Base-by-base conservation (phyloP, 2,888 invertebrate species). In the Eupeodes luniger region DNA sequence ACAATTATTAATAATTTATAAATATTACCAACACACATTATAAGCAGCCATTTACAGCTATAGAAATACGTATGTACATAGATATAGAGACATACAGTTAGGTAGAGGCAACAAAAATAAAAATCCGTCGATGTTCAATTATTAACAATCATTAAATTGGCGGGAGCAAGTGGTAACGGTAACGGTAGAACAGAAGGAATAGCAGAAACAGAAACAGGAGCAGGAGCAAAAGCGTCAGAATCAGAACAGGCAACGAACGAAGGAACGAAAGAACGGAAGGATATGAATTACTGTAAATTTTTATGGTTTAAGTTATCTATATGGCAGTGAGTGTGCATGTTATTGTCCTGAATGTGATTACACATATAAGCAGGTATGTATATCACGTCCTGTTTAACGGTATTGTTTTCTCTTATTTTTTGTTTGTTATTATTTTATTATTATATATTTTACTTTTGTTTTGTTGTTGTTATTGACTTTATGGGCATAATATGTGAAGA, bases 281-380 rank as follows among this genome's bases (percentile, higher is more conserved):
- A 81, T 66, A 74, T 57, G 74, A 81, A 81, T 64, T 72, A 81
- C 74, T 81, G 80, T 74, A 62, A 72, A 74, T 74, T 81, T 57
- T 72, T 51, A 81, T 57, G 57, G 57, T 66, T 72, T 36, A 81
- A 74, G 36, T 66, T 81, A 81, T 81, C 57, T 66, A 59, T 34
- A 59, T 34, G 53, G 51, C 19, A 36, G 40, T 75, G 62, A 16
- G 40, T 75, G 75, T 75, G 57, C 55, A 70, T 72, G 72, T 72
- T 59, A 72, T 72, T 72, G 72, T 47, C 59, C 59, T 72, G 47
- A 59, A 72, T 59, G 47, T 72, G 72, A 72, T 72, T 72, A 72
- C 72, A 72, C 72, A 72, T 59, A 47, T 47, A 75, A 62, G 40
- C 51, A 51, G 40, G 51, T 40, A 51, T 75, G 53, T 75, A 64